phyloP scores from a whole-genome alignment of 1,140 invertebrate genomes.

The Capitella teleta region DNA sequence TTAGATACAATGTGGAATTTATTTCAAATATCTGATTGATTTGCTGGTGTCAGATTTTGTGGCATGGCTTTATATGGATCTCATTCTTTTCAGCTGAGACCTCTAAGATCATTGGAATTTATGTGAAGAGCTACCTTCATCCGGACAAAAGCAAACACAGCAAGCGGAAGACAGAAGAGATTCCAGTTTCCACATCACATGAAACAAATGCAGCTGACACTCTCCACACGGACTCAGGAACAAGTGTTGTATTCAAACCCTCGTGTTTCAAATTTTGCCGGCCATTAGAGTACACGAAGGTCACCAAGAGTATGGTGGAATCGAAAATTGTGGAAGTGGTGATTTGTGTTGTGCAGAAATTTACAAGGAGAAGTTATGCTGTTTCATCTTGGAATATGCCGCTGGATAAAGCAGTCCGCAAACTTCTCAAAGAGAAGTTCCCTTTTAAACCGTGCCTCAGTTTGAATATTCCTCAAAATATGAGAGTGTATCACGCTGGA shows the following conservation, averaged over 20 bases:
- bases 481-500: neutral
- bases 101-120: conserved; percentile 34
- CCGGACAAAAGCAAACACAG: conserved; percentile 28
- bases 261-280: conserved; percentile 29
- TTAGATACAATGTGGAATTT: too few relatives aligned
- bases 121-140: conserved; percentile 28
- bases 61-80: too few relatives aligned
- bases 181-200: too few relatives aligned
- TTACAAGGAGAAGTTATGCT: conserved; percentile 23
- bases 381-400: conserved; percentile 29
- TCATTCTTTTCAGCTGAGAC: conserved; percentile 5
- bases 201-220: neutral
- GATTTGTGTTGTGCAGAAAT: conserved; percentile 33
- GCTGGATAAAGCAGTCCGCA: conserved; percentile 24
- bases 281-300: conserved; percentile 24
- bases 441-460: conserved; percentile 31
- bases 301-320: conserved; percentile 20
- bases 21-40: too few relatives aligned
- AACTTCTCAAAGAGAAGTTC: conserved; percentile 27
- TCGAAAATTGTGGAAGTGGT: conserved; percentile 24
- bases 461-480: conserved; percentile 26
- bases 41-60: too few relatives aligned
- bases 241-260: conserved; percentile 22
- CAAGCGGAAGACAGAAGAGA: conserved; percentile 31
- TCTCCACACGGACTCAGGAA: neutral